Evolutionary conservation across 1,140 invertebrate genomes (phyloP).

Genomic region (Colletes gigas): DNA sequence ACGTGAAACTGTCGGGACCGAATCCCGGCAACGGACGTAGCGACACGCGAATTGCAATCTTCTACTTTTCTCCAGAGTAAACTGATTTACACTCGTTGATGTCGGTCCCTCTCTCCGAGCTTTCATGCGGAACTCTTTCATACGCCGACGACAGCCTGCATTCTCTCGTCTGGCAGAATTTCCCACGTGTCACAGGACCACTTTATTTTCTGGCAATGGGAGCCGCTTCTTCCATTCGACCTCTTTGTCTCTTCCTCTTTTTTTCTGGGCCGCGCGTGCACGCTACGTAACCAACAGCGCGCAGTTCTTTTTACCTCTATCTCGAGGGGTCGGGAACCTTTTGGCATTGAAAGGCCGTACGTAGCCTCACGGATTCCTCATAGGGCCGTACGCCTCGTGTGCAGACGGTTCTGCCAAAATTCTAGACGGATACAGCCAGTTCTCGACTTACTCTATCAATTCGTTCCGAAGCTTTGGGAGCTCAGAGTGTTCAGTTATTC

Average conservation of each 20-base stretch:
- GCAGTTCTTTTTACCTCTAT: neutral
- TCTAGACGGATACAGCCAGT: no score
- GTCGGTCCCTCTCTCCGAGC: neutral
- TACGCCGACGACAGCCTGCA: conserved; percentile 34
- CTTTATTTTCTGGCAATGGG: conserved; percentile 65
- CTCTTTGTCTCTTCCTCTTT: conserved; percentile 16
- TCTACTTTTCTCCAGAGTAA: conserved; percentile 15
- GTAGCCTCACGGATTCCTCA: no score
- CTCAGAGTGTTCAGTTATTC: no score
- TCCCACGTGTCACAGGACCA: conserved; percentile 63
- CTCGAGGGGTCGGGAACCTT: no score
- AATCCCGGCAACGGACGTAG: neutral
- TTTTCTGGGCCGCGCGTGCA: neutral
- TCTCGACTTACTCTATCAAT: no score
- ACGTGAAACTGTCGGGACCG: neutral
- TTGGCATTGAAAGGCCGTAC: no score
- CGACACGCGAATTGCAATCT: conserved; percentile 33
- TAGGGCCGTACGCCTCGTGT: no score
- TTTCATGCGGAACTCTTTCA: conserved; percentile 27
- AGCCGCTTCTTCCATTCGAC: conserved; percentile 40
- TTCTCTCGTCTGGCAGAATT: conserved; percentile 50
- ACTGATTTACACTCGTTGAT: conserved; percentile 51
- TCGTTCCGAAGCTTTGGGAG: no score
- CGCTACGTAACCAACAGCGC: neutral
- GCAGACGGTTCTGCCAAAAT: no score